Conservation (phyloP, 1,140 invertebrate species). For the Ceratina calcarata region DNA sequence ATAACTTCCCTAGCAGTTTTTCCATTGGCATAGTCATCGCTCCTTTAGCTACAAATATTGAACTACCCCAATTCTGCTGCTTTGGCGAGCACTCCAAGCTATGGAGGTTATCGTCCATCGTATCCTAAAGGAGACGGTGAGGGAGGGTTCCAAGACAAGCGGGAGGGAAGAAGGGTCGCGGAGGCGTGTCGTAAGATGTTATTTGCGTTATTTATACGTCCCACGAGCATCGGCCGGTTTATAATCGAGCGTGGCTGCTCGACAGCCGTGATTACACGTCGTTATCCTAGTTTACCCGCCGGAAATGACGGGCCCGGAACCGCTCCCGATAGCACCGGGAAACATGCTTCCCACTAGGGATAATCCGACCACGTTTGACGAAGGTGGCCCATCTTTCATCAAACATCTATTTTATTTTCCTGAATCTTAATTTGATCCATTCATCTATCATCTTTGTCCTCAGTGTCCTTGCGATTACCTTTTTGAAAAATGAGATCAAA, state of each 20-base stretch:
- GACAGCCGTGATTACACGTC: conserved; percentile 76
- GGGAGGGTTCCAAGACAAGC: neutral
- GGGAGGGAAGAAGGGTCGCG: neutral
- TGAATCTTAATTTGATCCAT: too few species aligned
- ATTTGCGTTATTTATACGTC: conserved; percentile 78
- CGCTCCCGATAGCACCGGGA: conserved; percentile 54
- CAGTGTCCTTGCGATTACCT: too few species aligned
- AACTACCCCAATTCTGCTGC: conserved; percentile 16
- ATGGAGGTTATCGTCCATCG: conserved; percentile 36
- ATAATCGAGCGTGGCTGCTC: conserved; percentile 71
- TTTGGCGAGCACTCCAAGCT: neutral
- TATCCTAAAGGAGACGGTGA: conserved; percentile 38
- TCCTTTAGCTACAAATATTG: conserved; percentile 3
- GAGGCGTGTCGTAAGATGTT: conserved; percentile 65
- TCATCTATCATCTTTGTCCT: too few species aligned
- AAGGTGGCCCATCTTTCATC: conserved; percentile 2
- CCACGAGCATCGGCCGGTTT: conserved; percentile 71
- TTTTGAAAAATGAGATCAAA: too few species aligned
- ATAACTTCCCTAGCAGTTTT: too few species aligned
- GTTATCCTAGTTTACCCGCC: conserved; percentile 75
- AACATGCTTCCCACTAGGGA: conserved; percentile 15
- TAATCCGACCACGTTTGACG: conserved; percentile 44
- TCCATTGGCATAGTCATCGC: neutral
- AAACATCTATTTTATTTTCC: neutral
- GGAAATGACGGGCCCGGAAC: conserved; percentile 69